These are phyloP conservation scores for Patiria miniata DNA, from an alignment of 35 echinoderm and acorn worm genomes.

Conservation along the genomic window DNA sequence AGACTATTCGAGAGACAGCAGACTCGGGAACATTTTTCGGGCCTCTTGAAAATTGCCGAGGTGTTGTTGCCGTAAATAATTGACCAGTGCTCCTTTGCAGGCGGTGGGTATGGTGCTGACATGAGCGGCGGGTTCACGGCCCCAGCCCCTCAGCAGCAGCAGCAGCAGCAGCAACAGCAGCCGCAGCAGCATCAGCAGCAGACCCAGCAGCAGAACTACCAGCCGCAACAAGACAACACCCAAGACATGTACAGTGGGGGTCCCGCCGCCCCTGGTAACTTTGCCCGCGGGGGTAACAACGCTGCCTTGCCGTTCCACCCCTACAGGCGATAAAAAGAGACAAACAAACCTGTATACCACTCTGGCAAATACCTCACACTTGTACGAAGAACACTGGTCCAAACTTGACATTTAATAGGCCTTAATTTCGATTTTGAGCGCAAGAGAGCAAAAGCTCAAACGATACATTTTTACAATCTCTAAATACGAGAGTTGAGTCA, in stretches of 20 bases:
- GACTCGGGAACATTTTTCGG: too few relatives aligned
- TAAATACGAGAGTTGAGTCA: too few relatives aligned
- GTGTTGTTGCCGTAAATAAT: too few relatives aligned
- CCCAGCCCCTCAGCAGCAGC: background rate
- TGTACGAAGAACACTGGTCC: too few relatives aligned
- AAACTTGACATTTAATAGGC: too few relatives aligned
- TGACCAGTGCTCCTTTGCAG: background rate
- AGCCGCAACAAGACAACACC: background rate
- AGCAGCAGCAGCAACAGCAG: background rate
- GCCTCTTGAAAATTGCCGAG: too few relatives aligned
- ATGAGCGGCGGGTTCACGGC: background rate
- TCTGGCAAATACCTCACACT: too few relatives aligned
- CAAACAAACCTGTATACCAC: too few relatives aligned
- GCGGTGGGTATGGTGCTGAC: background rate
- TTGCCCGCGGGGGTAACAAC: background rate
- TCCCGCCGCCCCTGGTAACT: background rate
- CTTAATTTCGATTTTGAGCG: too few relatives aligned
- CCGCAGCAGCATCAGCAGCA: background rate
- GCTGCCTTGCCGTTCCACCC: background rate
- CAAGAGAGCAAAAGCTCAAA: too few relatives aligned
- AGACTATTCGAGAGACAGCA: too few relatives aligned
- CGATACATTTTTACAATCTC: too few relatives aligned
- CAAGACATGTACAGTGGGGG: background rate
- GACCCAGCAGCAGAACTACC: background rate
- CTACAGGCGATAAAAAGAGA: background rate